A percentile compares a stretch with the other conserved stretches of the same genome.
Conservation (phyloP, 1,140 invertebrate genomes). For the Ladona fulva region DNA sequence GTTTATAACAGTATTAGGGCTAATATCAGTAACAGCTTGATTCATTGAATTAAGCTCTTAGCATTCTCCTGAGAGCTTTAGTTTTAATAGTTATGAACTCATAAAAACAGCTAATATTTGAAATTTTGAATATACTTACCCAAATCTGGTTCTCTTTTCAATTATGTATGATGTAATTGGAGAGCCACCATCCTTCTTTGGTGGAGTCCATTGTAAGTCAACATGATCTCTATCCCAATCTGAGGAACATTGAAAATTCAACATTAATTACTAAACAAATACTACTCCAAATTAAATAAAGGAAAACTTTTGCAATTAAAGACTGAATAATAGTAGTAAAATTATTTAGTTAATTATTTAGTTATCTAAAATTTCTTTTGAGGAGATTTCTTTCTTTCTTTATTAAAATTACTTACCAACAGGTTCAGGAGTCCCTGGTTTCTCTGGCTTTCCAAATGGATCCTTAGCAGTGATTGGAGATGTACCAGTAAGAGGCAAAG, state of each 20-base stretch:
- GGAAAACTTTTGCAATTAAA: no score
- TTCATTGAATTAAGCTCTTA: no score
- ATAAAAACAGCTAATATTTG: no score
- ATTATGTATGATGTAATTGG: slow-evolving; percentile 89
- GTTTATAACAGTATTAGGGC: no score
- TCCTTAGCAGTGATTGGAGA: slow-evolving; percentile 92
- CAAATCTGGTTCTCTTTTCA: slow-evolving; percentile 84
- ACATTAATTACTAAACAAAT: background rate
- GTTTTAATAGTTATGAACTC: no score
- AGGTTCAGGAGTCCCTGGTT: slow-evolving; percentile 84
- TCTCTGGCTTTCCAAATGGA: slow-evolving; percentile 89
- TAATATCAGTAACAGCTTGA: no score
- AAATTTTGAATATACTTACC: slow-evolving; percentile 28
- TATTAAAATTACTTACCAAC: slow-evolving; percentile 34
- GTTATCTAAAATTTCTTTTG: background rate
- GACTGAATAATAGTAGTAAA: no score
- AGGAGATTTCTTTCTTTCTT: background rate
- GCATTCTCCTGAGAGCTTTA: no score
- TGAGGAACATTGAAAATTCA: slow-evolving; percentile 25
- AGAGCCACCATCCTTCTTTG: slow-evolving; percentile 84
- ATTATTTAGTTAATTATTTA: no score
- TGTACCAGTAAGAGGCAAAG: slow-evolving; percentile 71
- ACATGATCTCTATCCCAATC: slow-evolving; percentile 95
- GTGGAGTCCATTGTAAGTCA: slow-evolving; percentile 86
- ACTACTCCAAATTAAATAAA: background rate